phyloP scores from a whole-genome alignment of 2,888 invertebrate genomes.

The Diadegma fenestrale region DNA sequence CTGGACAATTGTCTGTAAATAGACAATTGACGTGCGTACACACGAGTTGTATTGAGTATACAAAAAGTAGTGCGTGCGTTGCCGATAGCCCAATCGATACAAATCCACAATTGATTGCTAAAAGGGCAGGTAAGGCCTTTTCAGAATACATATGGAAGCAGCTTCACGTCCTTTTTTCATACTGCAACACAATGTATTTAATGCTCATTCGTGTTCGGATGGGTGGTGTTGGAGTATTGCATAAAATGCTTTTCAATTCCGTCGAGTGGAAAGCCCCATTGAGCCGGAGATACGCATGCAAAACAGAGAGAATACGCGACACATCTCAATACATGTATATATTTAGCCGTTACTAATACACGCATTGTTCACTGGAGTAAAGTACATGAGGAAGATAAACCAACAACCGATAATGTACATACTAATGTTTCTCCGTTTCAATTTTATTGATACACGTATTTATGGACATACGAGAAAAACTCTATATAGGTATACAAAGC shows the following conservation, averaged over 20 bases:
- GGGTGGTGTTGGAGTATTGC: slow-evolving; percentile 68
- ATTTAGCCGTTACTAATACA: slow-evolving; percentile 39
- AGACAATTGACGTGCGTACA: slow-evolving; percentile 45
- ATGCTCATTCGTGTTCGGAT: slow-evolving; percentile 21
- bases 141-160: not conserved
- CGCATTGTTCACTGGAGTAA: slow-evolving; percentile 57
- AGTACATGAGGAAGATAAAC: slow-evolving; percentile 61
- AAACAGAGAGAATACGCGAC: slow-evolving; percentile 73
- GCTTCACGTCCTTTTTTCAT: slow-evolving; percentile 15
- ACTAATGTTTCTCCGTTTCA: slow-evolving; percentile 16
- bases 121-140: not conserved
- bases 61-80: slow-evolving; percentile 43
- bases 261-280: slow-evolving; percentile 80
- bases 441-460: slow-evolving; percentile 1
- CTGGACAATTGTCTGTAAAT: slow-evolving; percentile 44
- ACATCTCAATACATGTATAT: slow-evolving; percentile 26
- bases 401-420: slow-evolving; percentile 37
- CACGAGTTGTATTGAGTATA: slow-evolving; percentile 20
- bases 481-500: slow-evolving; percentile 33
- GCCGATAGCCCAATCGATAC: slow-evolving; percentile 47
- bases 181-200: slow-evolving; percentile 12
- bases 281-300: slow-evolving; percentile 80
- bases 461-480: slow-evolving; percentile 14
- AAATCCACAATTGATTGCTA: not conserved
- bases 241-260: slow-evolving; percentile 82